Conservation (phyloP, 2,113 vertebrate genomes). For the Semicossyphus pulcher region DNA sequence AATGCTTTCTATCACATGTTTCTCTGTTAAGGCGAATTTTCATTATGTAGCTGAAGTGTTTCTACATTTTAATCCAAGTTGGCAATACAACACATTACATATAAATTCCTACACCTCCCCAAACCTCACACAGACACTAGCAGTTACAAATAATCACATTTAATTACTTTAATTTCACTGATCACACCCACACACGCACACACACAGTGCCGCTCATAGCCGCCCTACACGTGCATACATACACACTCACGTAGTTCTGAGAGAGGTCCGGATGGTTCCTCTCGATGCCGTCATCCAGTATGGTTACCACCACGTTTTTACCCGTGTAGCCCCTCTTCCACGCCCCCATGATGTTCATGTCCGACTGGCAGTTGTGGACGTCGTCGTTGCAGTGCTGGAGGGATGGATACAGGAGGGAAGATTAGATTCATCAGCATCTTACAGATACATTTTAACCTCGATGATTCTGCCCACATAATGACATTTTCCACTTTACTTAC, state of each 20-base stretch:
- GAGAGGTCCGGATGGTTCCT: conserved; percentile 96
- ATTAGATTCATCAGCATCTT: neutral
- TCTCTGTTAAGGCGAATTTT: too few species aligned
- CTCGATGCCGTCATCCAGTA: conserved; percentile 97
- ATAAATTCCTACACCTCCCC: too few species aligned
- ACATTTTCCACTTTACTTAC: neutral
- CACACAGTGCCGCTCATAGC: neutral
- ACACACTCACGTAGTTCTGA: conserved; percentile 97
- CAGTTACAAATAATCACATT: neutral
- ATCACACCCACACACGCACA: neutral
- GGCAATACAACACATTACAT: too few species aligned
- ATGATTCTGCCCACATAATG: neutral
- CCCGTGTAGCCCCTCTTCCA: conserved; percentile 99
- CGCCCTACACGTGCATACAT: conserved; percentile 62
- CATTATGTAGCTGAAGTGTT: too few species aligned
- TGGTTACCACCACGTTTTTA: conserved; percentile 97
- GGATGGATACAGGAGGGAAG: conserved; percentile 19
- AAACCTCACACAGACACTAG: too few species aligned
- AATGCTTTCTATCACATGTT: too few species aligned
- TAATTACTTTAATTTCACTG: neutral
- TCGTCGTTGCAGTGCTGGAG: conserved; percentile 96
- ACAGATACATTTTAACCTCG: neutral
- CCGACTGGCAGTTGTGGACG: conserved; percentile 95
- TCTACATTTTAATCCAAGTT: too few species aligned
- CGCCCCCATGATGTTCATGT: conserved; percentile 99